Percentiles rank a stretch among this genome's conserved stretches.
These are phyloP conservation scores for Stenodera caucasica DNA, from an alignment of 2,888 invertebrate species.

Conservation along the genomic window DNA sequence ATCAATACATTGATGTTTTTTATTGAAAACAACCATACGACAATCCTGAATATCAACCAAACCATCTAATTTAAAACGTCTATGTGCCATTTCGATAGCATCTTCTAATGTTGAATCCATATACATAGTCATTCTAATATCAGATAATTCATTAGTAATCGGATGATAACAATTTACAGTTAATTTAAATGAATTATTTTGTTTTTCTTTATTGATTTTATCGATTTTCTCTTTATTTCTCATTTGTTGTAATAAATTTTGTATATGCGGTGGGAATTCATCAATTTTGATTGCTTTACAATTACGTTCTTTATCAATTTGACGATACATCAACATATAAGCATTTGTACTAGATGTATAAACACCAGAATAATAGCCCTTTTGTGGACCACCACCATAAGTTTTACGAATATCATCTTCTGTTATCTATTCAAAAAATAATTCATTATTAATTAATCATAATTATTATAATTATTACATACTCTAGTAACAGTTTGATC, in stretches of 20 bases:
- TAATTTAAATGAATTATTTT: conserved; percentile 65
- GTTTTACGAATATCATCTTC: conserved; percentile 80
- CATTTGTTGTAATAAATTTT: conserved; percentile 65
- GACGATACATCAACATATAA: conserved; percentile 89
- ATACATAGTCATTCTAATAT: conserved; percentile 62
- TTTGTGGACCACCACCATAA: conserved; percentile 72
- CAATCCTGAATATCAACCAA: conserved; percentile 67
- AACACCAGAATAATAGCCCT: conserved; percentile 71
- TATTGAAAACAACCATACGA: conserved; percentile 72
- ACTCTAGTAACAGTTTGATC: conserved; percentile 80
- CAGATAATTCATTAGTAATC: conserved; percentile 57
- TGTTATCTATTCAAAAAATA: conserved; percentile 62
- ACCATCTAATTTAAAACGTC: conserved; percentile 62
- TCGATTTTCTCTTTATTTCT: conserved; percentile 68
- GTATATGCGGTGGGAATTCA: conserved; percentile 76
- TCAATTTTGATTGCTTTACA: conserved; percentile 64
- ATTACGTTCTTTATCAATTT: conserved; percentile 68
- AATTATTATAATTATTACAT: conserved; percentile 38
- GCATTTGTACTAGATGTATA: conserved; percentile 84
- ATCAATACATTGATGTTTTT: conserved; percentile 65
- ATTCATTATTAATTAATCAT: neutral
- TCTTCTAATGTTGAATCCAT: conserved; percentile 63
- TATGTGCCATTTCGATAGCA: conserved; percentile 47
- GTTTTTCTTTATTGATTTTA: conserved; percentile 61
- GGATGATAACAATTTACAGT: conserved; percentile 69